Conservation (phyloP, 2,888 invertebrate species). For the Cephonodes hylas region DNA sequence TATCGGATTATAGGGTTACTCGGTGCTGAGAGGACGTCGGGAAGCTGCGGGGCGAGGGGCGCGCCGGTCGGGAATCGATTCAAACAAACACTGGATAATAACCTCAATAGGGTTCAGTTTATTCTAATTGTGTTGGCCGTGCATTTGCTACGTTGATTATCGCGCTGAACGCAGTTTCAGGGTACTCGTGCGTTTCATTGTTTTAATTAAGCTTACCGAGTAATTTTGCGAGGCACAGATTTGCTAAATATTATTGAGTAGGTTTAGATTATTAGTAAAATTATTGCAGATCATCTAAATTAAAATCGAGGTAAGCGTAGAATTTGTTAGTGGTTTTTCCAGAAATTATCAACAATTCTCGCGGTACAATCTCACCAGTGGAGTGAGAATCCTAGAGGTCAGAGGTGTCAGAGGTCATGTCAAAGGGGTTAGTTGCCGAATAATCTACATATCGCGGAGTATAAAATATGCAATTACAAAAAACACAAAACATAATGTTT, state of each 20-base stretch:
- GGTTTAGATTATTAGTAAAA: no score
- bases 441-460: no score
- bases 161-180: background rate
- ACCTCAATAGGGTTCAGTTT: background rate
- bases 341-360: no score
- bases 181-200: background rate
- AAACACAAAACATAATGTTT: no score
- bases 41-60: background rate
- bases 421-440: no score
- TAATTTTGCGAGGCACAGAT: background rate
- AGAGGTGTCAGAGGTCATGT: no score
- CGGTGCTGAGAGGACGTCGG: background rate
- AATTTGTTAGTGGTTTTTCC: no score
- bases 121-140: background rate
- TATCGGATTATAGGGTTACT: slow-evolving; percentile 26
- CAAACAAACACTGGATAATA: slow-evolving; percentile 11
- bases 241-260: background rate
- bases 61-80: background rate
- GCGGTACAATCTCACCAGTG: no score
- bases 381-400: no score
- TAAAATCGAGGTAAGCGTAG: no score
- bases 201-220: background rate
- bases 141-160: background rate
- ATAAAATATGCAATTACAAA: no score
- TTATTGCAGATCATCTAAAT: no score